Percentiles rank a stretch among this genome's conserved stretches.
Conservation (phyloP, 1,140 invertebrate species). For the Psilanteris sp. region DNA sequence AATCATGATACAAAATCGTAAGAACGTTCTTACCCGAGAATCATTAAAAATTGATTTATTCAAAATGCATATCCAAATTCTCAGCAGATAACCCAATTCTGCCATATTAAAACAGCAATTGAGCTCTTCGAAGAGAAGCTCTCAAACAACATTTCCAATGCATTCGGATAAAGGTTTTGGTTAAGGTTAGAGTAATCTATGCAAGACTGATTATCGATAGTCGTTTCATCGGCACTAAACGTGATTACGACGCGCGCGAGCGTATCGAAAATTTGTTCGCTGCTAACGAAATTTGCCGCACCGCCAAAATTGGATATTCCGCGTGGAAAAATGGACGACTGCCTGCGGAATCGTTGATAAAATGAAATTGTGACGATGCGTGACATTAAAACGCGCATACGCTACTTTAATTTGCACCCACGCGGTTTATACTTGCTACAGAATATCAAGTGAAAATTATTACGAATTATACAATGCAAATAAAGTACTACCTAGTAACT, state of each 20-base stretch:
- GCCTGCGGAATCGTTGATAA: conserved; percentile 31
- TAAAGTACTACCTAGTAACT: conserved; percentile 26
- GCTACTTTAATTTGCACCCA: conserved; percentile 55
- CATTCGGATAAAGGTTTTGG: no score
- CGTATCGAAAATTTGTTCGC: conserved; percentile 50
- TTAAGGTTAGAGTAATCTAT: conserved; percentile 60
- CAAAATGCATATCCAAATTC: no score
- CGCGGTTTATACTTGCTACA: conserved; percentile 38
- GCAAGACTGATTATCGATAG: conserved; percentile 67
- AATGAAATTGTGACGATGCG: conserved; percentile 54
- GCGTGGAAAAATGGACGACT: conserved; percentile 32
- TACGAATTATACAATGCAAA: conserved; percentile 48
- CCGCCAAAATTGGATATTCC: conserved; percentile 43
- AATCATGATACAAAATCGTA: no score
- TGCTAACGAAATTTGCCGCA: conserved; percentile 43
- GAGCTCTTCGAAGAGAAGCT: conserved; percentile 1
- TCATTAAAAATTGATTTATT: no score
- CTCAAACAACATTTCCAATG: not conserved
- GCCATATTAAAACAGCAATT: conserved; percentile 17
- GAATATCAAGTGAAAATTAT: conserved; percentile 57
- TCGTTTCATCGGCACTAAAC: conserved; percentile 47
- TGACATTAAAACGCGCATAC: conserved; percentile 58
- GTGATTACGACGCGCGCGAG: conserved; percentile 32
- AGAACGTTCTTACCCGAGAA: no score
- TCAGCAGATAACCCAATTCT: no score